A percentile compares a stretch with the other conserved stretches of the same genome.
These are phyloP conservation scores for Nyctibius bracteatus DNA, from an alignment of 2,113 vertebrate species.

Conservation along the genomic window DNA sequence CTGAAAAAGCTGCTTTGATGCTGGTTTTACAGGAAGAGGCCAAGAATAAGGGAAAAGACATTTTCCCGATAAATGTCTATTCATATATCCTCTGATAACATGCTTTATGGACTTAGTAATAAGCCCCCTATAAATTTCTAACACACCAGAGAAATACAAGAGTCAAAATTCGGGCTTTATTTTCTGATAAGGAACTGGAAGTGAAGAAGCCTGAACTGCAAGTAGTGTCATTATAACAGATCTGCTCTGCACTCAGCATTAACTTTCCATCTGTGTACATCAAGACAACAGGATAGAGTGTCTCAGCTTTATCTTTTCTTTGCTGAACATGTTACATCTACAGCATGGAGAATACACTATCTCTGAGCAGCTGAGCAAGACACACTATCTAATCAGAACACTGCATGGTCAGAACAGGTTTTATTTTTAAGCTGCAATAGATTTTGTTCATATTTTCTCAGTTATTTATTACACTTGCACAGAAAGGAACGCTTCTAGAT, in stretches of 20 bases:
- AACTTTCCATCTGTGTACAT: slow-evolving; percentile 28
- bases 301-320: slow-evolving; percentile 26
- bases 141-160: neutral
- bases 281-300: neutral
- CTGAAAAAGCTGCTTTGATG: neutral
- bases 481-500: neutral
- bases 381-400: neutral
- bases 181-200: neutral
- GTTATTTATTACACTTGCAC: neutral
- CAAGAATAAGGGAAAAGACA: neutral
- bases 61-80: neutral
- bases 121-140: neutral
- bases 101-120: neutral
- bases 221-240: neutral
- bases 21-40: neutral
- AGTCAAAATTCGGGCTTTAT: neutral
- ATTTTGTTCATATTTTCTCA: neutral
- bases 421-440: neutral
- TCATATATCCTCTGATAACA: neutral
- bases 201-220: neutral
- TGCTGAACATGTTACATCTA: neutral
- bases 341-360: neutral
- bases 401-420: neutral
- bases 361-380: neutral
- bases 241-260: neutral